Evolutionary conservation across 2,113 vertebrate genomes (phyloP).

Genomic region (Sorex fumeus): DNA sequence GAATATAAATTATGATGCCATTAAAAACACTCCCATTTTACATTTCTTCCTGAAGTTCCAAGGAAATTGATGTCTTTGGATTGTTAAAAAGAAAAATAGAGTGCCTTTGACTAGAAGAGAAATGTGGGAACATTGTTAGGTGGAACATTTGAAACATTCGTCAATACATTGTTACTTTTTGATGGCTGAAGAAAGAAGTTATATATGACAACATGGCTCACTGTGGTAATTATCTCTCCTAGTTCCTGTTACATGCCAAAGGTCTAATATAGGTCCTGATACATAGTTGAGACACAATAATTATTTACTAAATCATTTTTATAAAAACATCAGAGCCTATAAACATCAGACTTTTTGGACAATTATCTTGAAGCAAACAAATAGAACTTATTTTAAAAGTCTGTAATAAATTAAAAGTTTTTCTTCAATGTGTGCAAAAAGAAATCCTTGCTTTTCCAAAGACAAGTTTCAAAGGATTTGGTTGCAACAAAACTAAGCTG

Average conservation of each 20-base stretch:
- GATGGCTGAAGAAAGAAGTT: not conserved
- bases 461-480: not conserved
- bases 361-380: conserved; percentile 61
- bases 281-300: not conserved
- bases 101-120: conserved; percentile 26
- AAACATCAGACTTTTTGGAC: conserved; percentile 40
- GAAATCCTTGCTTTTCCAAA: conserved; percentile 31
- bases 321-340: conserved; percentile 23
- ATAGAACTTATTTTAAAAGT: not conserved
- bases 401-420: conserved; percentile 52
- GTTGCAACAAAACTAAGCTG: not conserved
- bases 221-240: conserved; percentile 2
- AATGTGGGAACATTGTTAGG: not conserved
- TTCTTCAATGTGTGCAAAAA: not conserved
- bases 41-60: conserved; percentile 13
- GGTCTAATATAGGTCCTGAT: not conserved
- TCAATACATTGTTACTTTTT: not conserved
- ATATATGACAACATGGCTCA: not conserved
- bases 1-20: conserved; percentile 17
- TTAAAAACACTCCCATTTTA: conserved; percentile 31
- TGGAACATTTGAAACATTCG: not conserved
- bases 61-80: conserved; percentile 24
- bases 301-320: conserved; percentile 41
- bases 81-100: conserved; percentile 8
- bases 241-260: not conserved